These are phyloP conservation scores for Tanypteryx hageni DNA, from an alignment of 2,888 invertebrate species.

Conservation along the genomic window DNA sequence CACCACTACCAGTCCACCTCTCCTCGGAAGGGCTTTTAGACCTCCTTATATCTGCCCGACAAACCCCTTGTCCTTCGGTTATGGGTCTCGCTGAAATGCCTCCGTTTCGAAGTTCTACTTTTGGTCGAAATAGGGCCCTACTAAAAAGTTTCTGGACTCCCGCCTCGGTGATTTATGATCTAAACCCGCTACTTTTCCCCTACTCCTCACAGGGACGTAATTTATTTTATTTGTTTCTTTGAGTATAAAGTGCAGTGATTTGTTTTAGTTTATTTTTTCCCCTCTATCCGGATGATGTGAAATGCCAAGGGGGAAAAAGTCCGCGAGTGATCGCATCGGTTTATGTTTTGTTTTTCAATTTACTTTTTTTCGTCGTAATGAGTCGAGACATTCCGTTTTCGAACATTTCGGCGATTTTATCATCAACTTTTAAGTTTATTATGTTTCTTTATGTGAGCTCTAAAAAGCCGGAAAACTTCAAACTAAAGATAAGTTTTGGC, in stretches of 20 bases:
- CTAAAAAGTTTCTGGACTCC: background rate
- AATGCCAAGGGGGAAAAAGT: too few relatives aligned
- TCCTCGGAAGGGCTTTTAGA: background rate
- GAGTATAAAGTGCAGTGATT: slow-evolving; percentile 8
- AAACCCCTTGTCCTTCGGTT: slow-evolving; percentile 18
- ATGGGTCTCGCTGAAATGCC: background rate
- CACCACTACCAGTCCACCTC: background rate
- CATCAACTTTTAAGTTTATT: background rate
- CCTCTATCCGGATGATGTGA: too few relatives aligned
- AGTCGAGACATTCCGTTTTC: too few relatives aligned
- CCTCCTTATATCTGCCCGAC: slow-evolving; percentile 19
- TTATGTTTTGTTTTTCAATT: background rate
- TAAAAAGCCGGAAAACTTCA: too few relatives aligned
- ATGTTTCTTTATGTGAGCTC: background rate
- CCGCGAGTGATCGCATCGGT: background rate
- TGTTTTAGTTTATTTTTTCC: background rate
- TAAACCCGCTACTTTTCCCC: background rate
- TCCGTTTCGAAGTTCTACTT: background rate
- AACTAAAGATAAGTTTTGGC: too few relatives aligned
- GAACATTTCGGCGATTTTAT: background rate
- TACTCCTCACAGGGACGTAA: background rate
- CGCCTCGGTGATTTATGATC: background rate
- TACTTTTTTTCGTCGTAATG: background rate
- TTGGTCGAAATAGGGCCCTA: background rate
- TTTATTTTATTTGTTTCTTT: slow-evolving; percentile 3